These are phyloP conservation scores for Heliothis subflexa DNA, from an alignment of 1,140 invertebrate genomes.

Conservation along the genomic window DNA sequence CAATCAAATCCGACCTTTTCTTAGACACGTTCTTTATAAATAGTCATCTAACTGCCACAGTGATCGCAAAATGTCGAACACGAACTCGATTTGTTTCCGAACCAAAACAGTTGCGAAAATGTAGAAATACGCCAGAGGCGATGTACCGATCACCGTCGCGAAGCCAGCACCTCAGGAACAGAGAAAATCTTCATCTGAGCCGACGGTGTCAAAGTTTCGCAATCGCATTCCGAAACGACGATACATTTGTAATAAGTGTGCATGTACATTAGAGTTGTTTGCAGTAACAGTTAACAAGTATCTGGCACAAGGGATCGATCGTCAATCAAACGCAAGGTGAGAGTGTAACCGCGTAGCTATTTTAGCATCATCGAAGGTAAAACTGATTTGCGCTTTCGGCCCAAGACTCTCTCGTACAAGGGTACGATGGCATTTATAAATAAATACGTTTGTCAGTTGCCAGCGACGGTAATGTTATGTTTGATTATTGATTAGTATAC, in stretches of 20 bases:
- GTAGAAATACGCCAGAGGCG: constrained; percentile 65
- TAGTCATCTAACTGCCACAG: constrained; percentile 81
- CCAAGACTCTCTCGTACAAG: constrained; percentile 81
- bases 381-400: constrained; percentile 83
- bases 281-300: constrained; percentile 76
- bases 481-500: constrained; percentile 60
- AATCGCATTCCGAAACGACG: constrained; percentile 50
- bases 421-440: constrained; percentile 82
- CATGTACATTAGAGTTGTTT: constrained; percentile 66
- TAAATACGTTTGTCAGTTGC: constrained; percentile 79
- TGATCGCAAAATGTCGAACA: constrained; percentile 84
- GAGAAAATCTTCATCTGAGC: constrained; percentile 55
- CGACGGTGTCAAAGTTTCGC: constrained; percentile 42
- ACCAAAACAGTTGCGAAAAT: constrained; percentile 75
- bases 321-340: constrained; percentile 86
- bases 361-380: constrained; percentile 85
- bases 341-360: constrained; percentile 83
- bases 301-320: constrained; percentile 85
- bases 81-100: constrained; percentile 81
- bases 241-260: constrained; percentile 52
- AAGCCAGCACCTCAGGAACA: constrained; percentile 34
- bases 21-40: constrained; percentile 85
- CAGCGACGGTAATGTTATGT: constrained; percentile 65
- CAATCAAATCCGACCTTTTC: constrained; percentile 86
- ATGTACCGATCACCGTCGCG: constrained; percentile 43